phyloP scores from a whole-genome alignment of 2,113 vertebrate genomes.

The Sula dactylatra region DNA sequence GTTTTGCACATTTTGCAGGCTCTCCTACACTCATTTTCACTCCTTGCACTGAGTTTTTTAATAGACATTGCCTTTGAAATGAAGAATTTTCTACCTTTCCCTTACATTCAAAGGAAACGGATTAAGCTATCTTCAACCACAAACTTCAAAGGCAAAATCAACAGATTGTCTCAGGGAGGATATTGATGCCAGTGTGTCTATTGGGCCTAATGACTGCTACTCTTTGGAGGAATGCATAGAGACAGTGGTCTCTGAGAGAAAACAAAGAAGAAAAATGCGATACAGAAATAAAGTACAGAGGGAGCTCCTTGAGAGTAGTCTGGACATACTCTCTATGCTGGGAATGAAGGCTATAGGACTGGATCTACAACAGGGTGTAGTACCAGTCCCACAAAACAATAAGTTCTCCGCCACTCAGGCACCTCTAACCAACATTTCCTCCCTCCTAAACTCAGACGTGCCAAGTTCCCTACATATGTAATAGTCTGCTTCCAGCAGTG shows the following conservation, averaged over 20 bases:
- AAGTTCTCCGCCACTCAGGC: background rate
- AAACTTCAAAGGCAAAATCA: background rate
- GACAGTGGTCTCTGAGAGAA: background rate
- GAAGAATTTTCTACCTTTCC: background rate
- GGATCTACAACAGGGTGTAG: background rate
- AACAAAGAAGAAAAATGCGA: background rate
- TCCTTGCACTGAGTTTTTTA: background rate
- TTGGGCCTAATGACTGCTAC: background rate
- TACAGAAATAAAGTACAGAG: background rate
- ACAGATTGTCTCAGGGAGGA: background rate
- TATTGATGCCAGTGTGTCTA: background rate
- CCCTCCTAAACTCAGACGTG: background rate
- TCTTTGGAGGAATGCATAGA: background rate
- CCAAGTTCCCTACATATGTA: background rate
- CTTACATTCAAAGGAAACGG: background rate
- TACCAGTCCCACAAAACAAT: fast-evolving
- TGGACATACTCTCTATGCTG: background rate
- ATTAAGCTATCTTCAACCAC: background rate
- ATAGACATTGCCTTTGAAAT: background rate
- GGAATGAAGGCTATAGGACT: background rate
- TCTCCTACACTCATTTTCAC: background rate
- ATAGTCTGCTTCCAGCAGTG: background rate
- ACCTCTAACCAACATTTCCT: background rate
- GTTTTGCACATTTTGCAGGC: background rate
- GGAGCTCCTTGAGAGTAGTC: background rate